phyloP scores from a whole-genome alignment of 2,888 invertebrate genomes.

The Cryptus viduatorius region DNA sequence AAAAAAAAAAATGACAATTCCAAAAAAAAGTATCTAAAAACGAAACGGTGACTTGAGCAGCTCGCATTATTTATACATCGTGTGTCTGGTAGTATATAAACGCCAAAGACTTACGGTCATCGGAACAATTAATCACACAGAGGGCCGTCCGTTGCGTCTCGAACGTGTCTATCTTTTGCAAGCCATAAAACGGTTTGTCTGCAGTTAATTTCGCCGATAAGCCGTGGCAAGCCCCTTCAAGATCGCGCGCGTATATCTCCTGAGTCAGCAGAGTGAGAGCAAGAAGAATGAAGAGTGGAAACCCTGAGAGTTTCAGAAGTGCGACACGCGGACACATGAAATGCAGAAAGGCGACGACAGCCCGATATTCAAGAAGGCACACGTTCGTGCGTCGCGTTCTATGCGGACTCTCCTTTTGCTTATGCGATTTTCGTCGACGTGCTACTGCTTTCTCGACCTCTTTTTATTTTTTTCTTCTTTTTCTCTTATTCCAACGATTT shows the following conservation, averaged over 20 bases:
- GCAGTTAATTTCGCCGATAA: constrained; percentile 73
- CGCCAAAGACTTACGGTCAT: constrained; percentile 63
- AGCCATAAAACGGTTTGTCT: constrained; percentile 73
- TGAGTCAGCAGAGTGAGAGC: constrained; percentile 3
- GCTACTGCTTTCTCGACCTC: constrained; percentile 34
- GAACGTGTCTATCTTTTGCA: constrained; percentile 63
- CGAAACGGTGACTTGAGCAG: no score
- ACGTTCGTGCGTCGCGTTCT: constrained; percentile 1
- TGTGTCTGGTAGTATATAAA: constrained; percentile 36
- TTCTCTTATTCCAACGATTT: constrained; percentile 26
- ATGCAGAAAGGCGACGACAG: constrained; percentile 37
- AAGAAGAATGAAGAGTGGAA: constrained; percentile 22
- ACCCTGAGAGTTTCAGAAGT: constrained; percentile 38
- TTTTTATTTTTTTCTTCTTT: constrained; percentile 34
- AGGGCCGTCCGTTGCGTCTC: background rate
- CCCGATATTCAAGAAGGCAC: constrained; percentile 16
- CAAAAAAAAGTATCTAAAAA: no score
- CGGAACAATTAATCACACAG: constrained; percentile 70
- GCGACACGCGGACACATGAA: constrained; percentile 40
- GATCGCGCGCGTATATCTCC: constrained; percentile 20
- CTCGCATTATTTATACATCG: background rate
- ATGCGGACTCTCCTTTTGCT: background rate
- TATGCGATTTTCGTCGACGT: constrained; percentile 27
- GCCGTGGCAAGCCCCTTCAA: constrained; percentile 41
- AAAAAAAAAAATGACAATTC: background rate